Conservation (phyloP, 2,888 invertebrate genomes). For the Drosophila paucipuncta region DNA sequence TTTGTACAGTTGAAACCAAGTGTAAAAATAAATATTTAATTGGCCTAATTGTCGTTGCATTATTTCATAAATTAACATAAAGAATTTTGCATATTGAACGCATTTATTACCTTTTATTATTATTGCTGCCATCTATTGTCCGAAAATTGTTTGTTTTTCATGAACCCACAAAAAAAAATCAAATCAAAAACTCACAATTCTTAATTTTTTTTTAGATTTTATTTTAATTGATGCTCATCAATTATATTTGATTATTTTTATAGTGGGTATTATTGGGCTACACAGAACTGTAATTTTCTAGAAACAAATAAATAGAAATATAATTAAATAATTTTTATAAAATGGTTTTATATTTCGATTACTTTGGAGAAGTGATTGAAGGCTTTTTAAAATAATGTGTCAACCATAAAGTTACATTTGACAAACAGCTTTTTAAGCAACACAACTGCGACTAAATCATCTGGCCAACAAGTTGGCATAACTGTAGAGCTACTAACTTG, state of each 20-base stretch:
- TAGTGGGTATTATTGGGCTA: not conserved
- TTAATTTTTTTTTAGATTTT: not conserved
- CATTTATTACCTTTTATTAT: slow-evolving; percentile 48
- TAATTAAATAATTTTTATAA: not conserved
- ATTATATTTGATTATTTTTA: not conserved
- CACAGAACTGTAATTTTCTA: not conserved
- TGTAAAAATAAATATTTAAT: slow-evolving; percentile 74
- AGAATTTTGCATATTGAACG: slow-evolving; percentile 52
- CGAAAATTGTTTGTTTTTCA: slow-evolving; percentile 41
- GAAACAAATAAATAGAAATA: not conserved
- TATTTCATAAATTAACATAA: slow-evolving; percentile 69
- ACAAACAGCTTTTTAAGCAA: slow-evolving; percentile 1
- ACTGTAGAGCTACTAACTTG: not conserved
- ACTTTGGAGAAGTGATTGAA: not conserved
- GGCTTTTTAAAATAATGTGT: not conserved
- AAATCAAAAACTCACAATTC: slow-evolving; percentile 11
- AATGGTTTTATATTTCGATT: not conserved
- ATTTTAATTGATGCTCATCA: not conserved
- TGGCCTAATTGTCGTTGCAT: slow-evolving; percentile 67
- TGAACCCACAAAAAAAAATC: slow-evolving; percentile 1
- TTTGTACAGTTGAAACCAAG: slow-evolving; percentile 40
- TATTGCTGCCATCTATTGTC: slow-evolving; percentile 24
- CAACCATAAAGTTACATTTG: not conserved
- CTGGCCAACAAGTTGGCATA: not conserved
- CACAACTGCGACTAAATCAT: slow-evolving; percentile 1